Conservation (phyloP, 1,140 invertebrate genomes). For the Anadara kagoshimensis region DNA sequence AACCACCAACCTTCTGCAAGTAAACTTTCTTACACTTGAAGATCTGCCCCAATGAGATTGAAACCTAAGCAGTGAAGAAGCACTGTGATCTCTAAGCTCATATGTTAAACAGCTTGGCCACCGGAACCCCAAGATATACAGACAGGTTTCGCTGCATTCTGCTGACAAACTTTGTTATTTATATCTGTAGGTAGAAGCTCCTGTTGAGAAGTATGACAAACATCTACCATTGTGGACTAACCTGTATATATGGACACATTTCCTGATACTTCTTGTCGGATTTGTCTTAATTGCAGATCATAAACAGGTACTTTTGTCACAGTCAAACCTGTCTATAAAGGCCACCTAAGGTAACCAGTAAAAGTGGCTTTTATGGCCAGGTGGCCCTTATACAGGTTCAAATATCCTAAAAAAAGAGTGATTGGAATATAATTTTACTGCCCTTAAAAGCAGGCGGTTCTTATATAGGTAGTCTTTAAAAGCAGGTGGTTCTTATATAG, state of each 20-base stretch:
- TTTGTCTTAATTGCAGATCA: conserved; percentile 34
- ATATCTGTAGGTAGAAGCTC: conserved; percentile 55
- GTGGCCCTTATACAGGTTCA: too few species aligned
- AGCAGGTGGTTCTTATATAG: too few species aligned
- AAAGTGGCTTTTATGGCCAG: too few species aligned
- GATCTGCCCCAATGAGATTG: too few species aligned
- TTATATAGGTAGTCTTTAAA: too few species aligned
- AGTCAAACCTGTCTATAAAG: too few species aligned
- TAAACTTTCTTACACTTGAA: too few species aligned
- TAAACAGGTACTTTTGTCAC: conserved; percentile 42
- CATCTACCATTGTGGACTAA: conserved; percentile 81
- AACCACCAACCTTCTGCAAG: too few species aligned
- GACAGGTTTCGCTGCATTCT: not conserved
- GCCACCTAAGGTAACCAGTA: too few species aligned
- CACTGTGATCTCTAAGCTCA: not conserved
- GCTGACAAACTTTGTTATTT: not conserved
- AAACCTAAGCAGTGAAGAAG: not conserved
- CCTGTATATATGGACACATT: conserved; percentile 82
- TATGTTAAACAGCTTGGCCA: not conserved
- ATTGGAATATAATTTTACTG: too few species aligned
- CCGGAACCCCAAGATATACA: not conserved
- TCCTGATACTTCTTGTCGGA: conserved; percentile 77
- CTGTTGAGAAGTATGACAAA: conserved; percentile 81
- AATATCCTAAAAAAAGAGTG: too few species aligned
- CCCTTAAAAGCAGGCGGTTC: too few species aligned